phyloP scores from a whole-genome alignment of 2,113 vertebrate species.

The Odontophorus gujanensis region DNA sequence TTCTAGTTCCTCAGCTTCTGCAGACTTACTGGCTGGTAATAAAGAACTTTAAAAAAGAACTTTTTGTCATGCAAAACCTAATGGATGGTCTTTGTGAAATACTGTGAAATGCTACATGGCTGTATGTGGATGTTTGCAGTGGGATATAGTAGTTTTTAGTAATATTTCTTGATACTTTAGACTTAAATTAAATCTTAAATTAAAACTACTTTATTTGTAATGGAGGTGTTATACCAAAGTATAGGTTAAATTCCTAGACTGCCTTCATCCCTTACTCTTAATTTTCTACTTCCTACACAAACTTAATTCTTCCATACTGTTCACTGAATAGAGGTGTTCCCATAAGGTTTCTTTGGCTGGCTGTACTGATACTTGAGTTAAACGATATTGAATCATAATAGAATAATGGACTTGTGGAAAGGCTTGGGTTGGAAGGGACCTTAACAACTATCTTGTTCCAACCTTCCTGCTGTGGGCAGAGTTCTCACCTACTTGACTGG shows the following conservation, averaged over 20 bases:
- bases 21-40: conserved; percentile 94
- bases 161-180: background rate
- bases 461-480: background rate
- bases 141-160: background rate
- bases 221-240: background rate
- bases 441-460: too few species aligned
- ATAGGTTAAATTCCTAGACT: background rate
- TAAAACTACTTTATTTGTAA: background rate
- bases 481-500: background rate
- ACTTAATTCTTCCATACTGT: background rate
- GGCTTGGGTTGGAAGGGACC: background rate
- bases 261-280: background rate
- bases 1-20: conserved; percentile 85
- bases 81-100: background rate
- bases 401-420: background rate
- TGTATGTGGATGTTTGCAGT: background rate
- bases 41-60: conserved; percentile 28
- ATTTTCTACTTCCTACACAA: background rate
- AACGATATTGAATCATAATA: background rate
- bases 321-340: background rate
- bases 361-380: background rate
- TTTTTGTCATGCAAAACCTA: background rate
- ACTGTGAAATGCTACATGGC: background rate
- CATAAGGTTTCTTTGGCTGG: background rate
- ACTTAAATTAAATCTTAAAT: background rate